phyloP scores from a whole-genome alignment of 2,797 vertebrate genomes.

The Apodemus agrarius region DNA sequence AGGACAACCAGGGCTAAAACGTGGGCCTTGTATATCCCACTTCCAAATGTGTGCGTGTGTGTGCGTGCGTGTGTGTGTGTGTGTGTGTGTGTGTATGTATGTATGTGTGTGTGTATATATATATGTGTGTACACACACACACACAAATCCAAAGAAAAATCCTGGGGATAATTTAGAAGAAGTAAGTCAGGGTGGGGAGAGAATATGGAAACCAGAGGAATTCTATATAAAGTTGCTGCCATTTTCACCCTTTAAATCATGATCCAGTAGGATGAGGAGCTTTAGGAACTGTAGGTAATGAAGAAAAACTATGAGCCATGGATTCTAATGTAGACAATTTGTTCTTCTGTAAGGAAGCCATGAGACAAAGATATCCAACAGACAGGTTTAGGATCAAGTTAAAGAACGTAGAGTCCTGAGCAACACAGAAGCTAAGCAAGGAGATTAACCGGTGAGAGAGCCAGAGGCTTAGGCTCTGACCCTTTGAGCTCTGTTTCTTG shows the following conservation, averaged over 20 bases:
- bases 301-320: not conserved
- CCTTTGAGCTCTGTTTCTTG: not conserved
- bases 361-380: not conserved
- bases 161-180: not conserved
- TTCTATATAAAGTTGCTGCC: not conserved
- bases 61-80: too few species aligned
- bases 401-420: not conserved
- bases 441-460: not conserved
- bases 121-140: too few species aligned
- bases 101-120: too few species aligned
- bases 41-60: not conserved
- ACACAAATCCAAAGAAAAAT: not conserved
- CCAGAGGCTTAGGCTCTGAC: not conserved
- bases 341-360: not conserved
- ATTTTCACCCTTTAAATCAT: not conserved
- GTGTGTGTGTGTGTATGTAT: too few species aligned
- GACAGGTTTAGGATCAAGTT: not conserved
- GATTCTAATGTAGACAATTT: not conserved
- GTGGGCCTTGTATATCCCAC: not conserved
- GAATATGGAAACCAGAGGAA: not conserved
- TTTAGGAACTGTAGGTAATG: not conserved
- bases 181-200: not conserved
- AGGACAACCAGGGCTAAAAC: not conserved
- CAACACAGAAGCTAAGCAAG: not conserved
- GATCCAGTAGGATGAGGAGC: not conserved